These are phyloP conservation scores for Labroides dimidiatus DNA, from an alignment of 2,797 vertebrate species.

Conservation along the genomic window DNA sequence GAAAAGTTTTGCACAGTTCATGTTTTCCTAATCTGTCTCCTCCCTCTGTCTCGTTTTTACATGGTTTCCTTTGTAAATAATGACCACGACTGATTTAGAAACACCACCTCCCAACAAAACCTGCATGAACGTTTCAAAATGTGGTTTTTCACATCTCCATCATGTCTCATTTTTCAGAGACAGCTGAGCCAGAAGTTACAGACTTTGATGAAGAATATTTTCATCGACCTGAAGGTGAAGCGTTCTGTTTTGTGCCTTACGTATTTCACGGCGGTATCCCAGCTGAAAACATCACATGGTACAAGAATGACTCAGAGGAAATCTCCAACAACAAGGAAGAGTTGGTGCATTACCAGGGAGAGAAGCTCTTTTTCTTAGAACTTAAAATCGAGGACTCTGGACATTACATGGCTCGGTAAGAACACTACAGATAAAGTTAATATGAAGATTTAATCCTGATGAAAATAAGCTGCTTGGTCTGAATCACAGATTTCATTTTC, in stretches of 20 bases:
- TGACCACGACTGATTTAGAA: too few species aligned
- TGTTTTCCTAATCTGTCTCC: too few species aligned
- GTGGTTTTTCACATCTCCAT: too few species aligned
- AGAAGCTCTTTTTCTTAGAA: slow-evolving; percentile 48
- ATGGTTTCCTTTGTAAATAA: too few species aligned
- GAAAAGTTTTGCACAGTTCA: too few species aligned
- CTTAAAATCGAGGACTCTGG: slow-evolving; percentile 37
- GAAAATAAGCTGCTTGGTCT: not conserved
- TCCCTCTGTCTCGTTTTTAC: too few species aligned
- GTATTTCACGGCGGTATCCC: rapidly evolving
- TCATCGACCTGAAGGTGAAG: slow-evolving; percentile 32
- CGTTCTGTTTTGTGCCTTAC: not conserved
- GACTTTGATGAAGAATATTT: rapidly evolving
- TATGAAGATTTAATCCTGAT: not conserved
- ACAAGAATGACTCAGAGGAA: not conserved
- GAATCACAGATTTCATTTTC: slow-evolving; percentile 9
- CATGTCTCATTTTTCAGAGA: slow-evolving; percentile 9
- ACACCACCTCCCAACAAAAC: too few species aligned
- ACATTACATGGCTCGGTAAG: slow-evolving; percentile 49
- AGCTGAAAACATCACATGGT: slow-evolving; percentile 39
- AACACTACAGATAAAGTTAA: not conserved
- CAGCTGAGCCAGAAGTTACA: rapidly evolving
- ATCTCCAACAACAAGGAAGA: slow-evolving; percentile 38
- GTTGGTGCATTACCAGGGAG: slow-evolving; percentile 37
- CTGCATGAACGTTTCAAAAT: too few species aligned